Base-by-base conservation (phyloP, 1,140 invertebrate genomes). In the Diprion similis region DNA sequence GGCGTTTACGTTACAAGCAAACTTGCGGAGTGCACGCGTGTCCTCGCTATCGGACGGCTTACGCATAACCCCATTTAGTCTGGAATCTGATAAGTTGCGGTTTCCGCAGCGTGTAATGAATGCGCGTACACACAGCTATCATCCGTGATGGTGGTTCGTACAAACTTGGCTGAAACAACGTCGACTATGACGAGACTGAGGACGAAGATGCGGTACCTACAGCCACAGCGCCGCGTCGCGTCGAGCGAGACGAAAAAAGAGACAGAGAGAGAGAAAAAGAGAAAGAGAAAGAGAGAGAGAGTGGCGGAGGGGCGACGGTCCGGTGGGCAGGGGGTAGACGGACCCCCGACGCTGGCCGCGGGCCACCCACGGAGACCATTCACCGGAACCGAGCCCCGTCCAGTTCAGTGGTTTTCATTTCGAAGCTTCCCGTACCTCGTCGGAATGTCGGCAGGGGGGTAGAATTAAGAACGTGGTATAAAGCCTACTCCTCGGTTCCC, bases 351-450 rank as follows among this genome's bases (percentile, higher is more conserved):
- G 79, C 80, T 80, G 79, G 79, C 79, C 19, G 65, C 83, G 82
- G 86, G 83, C 87, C 87, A 88, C 87, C 86, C 86, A 88, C 86
- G 82, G 84, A 82, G 86, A 87, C 86, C 87, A 87, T 87, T 88
- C 86, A 87, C 87, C 86, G 86, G 87, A 88, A 88, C 86, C 85
- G 85, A 87, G 84, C 83, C 84, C 84, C 85, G 82, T 86, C 84
- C 85, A 83, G 81, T 82, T 79, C 85, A 86, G 85, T 80, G 87
- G 80, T 79, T 78, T 86, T 88, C 87, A 87, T 78, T 74, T 18
- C 71, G 47, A 72, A 72, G 67, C 64, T 65, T 15, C 66, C 46
- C 9, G 6, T 15, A 37, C 19, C 67, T n/a, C 65, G 48, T 18
- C 45, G 13, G 7, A 47, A 15, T 59, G 67, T 69, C 45, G 68